Conservation (phyloP, 2,888 invertebrate species). For the Heliconius hortense region DNA sequence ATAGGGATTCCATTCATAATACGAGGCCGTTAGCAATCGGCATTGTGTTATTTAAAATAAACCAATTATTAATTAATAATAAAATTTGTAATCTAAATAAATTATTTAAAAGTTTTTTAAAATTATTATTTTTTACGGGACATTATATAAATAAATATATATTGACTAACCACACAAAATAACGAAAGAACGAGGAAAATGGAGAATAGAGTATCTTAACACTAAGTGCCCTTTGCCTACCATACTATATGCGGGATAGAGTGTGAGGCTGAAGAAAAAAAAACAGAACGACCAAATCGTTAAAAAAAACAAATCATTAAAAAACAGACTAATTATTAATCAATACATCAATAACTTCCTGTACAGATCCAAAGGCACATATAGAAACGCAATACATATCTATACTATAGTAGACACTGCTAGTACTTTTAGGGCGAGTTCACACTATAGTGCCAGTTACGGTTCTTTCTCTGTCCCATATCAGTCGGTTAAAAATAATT, state of each 20-base stretch:
- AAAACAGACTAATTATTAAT: neutral
- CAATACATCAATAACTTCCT: neutral
- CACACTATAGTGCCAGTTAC: too few species aligned
- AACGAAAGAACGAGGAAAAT: too few species aligned
- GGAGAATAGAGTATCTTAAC: too few species aligned
- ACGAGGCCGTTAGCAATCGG: slow-evolving; percentile 10
- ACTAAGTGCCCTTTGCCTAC: neutral
- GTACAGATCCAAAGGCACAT: slow-evolving; percentile 4
- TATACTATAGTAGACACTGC: slow-evolving; percentile 31
- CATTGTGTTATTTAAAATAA: neutral
- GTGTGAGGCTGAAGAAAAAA: neutral
- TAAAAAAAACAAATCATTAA: neutral
- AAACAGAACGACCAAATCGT: neutral
- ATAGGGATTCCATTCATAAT: slow-evolving; percentile 8
- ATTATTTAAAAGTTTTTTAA: too few species aligned
- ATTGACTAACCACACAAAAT: too few species aligned
- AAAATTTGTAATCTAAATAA: neutral
- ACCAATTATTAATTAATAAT: neutral
- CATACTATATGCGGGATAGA: neutral
- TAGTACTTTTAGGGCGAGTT: neutral
- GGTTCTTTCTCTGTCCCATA: too few species aligned
- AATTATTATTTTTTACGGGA: too few species aligned
- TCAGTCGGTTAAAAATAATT: too few species aligned
- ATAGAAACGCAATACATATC: neutral
- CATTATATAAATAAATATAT: too few species aligned